phyloP scores from a whole-genome alignment of 2,888 invertebrate species.

The Deilephila porcellus region DNA sequence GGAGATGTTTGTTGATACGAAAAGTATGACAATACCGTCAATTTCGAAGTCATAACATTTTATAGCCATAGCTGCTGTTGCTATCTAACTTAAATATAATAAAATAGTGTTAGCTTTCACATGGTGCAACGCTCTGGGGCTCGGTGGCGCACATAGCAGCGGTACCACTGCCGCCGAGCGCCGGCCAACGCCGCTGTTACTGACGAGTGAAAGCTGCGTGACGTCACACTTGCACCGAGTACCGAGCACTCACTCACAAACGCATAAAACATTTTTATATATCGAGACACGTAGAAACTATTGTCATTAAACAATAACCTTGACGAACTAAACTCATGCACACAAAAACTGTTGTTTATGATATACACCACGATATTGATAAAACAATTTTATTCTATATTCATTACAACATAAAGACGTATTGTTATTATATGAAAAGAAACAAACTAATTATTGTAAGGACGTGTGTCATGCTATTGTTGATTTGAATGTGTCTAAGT shows the following conservation, averaged over 20 bases:
- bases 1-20: neutral
- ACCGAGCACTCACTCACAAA: slow-evolving; percentile 21
- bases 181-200: slow-evolving; percentile 38
- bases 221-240: slow-evolving; percentile 68
- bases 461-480: neutral
- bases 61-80: slow-evolving; percentile 2
- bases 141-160: neutral
- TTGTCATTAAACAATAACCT: neutral
- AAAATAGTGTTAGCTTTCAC: slow-evolving; percentile 67
- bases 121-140: slow-evolving; percentile 56
- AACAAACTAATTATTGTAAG: neutral
- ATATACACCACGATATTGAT: neutral
- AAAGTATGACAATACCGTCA: neutral
- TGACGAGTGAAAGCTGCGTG: slow-evolving; percentile 71
- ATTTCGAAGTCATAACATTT: neutral
- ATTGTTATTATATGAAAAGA: no score
- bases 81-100: slow-evolving; percentile 49
- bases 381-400: slow-evolving; percentile 2
- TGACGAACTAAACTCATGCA: neutral
- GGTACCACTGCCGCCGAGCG: neutral
- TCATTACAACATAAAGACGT: no score
- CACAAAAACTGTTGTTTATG: neutral
- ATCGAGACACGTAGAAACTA: neutral
- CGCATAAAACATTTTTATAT: slow-evolving; percentile 31
- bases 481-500: no score